Conservation (phyloP, 2,113 vertebrate species). For the Scalopus aquaticus region DNA sequence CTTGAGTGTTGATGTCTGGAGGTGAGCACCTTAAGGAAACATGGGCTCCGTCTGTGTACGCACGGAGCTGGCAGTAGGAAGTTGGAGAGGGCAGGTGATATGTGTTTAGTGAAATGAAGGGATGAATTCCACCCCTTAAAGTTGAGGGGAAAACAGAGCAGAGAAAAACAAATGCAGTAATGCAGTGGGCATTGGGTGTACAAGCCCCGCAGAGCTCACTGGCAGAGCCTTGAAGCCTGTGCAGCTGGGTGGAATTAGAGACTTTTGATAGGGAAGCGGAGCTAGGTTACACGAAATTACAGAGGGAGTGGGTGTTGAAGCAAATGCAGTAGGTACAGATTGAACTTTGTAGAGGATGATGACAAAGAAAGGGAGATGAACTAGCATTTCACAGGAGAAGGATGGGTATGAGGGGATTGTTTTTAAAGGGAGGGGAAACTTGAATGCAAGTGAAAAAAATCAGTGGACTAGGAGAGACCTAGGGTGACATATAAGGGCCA, state of each 20-base stretch:
- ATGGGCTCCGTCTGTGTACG: neutral
- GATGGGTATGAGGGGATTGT: neutral
- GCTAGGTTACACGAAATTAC: conserved; percentile 51
- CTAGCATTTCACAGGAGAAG: conserved; percentile 13
- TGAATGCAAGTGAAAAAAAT: conserved; percentile 4
- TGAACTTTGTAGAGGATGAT: conserved; percentile 34
- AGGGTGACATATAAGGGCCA: neutral
- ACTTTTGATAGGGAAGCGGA: neutral
- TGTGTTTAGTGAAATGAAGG: neutral
- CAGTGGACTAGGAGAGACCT: neutral
- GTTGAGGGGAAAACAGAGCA: neutral
- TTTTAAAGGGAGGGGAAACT: neutral
- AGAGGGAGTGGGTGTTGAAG: neutral
- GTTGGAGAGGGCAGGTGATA: neutral
- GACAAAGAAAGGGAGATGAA: neutral
- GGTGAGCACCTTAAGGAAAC: neutral
- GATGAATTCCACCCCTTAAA: neutral
- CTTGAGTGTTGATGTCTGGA: neutral
- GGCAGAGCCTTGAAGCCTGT: neutral
- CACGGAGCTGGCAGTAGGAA: neutral
- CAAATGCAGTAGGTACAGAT: neutral
- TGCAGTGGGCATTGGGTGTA: neutral
- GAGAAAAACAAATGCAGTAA: neutral
- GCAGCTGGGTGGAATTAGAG: neutral
- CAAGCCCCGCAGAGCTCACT: neutral